Percentiles rank a stretch among this genome's conserved stretches.
Evolutionary conservation across 2,113 vertebrate genomes (phyloP).

Genomic region (Phylloscopus whistleri): DNA sequence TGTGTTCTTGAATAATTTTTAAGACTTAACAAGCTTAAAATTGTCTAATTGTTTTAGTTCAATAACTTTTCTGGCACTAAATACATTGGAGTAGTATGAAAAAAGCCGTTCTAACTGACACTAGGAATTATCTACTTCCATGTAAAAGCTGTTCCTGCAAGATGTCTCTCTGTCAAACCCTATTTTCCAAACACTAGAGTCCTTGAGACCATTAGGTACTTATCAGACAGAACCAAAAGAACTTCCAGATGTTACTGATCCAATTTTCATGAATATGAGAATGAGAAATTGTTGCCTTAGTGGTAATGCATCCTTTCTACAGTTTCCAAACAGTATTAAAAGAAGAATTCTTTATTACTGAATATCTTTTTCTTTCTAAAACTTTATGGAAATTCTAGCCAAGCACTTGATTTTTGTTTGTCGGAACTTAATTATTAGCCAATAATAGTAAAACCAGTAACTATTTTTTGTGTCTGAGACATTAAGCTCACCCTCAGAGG

Average conservation of each 20-base stretch:
- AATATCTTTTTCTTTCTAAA: not conserved
- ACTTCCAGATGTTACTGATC: not conserved
- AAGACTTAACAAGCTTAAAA: not conserved
- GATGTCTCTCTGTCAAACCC: not conserved
- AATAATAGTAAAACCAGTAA: not conserved
- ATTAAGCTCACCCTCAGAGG: not conserved
- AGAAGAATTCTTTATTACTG: not conserved
- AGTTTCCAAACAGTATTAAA: not conserved
- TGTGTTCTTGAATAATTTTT: not conserved
- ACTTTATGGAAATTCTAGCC: not conserved
- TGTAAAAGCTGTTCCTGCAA: constrained; percentile 11
- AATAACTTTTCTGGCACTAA: not conserved
- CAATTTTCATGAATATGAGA: not conserved
- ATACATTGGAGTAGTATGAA: not conserved
- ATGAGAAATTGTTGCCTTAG: not conserved
- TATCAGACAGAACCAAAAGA: not conserved
- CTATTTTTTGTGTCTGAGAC: not conserved
- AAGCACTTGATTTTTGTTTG: not conserved
- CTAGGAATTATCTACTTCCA: not conserved
- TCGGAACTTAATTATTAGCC: not conserved
- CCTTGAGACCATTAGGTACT: not conserved
- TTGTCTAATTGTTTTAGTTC: not conserved
- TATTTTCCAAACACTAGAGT: not conserved
- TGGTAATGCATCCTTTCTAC: not conserved
- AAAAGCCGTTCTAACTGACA: not conserved